These are phyloP conservation scores for Hypothenemus hampei DNA, from an alignment of 1,140 invertebrate genomes.

Conservation along the genomic window DNA sequence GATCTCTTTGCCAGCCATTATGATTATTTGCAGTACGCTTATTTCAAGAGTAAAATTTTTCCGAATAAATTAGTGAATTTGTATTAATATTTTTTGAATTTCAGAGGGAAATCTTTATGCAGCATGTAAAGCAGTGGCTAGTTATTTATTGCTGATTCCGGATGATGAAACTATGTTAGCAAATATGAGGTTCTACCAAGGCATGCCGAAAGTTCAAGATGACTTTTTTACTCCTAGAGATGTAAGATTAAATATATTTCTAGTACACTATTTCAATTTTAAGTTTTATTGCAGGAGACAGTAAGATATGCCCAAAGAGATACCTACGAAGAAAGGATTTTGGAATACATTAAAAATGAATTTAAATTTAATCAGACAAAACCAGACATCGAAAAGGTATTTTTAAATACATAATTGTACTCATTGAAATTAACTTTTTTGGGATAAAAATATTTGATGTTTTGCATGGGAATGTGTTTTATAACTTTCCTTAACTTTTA, in stretches of 20 bases:
- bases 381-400: not conserved
- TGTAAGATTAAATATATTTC: conserved; percentile 40
- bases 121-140: conserved; percentile 62
- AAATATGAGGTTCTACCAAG: conserved; percentile 62
- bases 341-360: conserved; percentile 51
- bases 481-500: conserved; percentile 22
- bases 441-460: too few relatives aligned
- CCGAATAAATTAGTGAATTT: not conserved
- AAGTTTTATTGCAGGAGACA: conserved; percentile 49
- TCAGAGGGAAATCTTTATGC: conserved; percentile 53
- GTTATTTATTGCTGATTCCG: conserved; percentile 63
- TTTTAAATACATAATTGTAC: too few relatives aligned
- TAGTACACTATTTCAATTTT: conserved; percentile 1
- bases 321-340: conserved; percentile 52
- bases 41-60: conserved; percentile 63
- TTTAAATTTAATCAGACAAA: conserved; percentile 29
- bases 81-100: conserved; percentile 2
- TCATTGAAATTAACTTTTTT: too few relatives aligned
- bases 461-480: conserved; percentile 2
- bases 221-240: conserved; percentile 56
- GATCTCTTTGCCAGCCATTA: conserved; percentile 66
- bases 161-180: conserved; percentile 63
- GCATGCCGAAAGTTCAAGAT: conserved; percentile 49
- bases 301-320: conserved; percentile 52
- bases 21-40: conserved; percentile 75